These are phyloP conservation scores for Ametastegia equiseti DNA, from an alignment of 2,888 invertebrate genomes.

Conservation along the genomic window DNA sequence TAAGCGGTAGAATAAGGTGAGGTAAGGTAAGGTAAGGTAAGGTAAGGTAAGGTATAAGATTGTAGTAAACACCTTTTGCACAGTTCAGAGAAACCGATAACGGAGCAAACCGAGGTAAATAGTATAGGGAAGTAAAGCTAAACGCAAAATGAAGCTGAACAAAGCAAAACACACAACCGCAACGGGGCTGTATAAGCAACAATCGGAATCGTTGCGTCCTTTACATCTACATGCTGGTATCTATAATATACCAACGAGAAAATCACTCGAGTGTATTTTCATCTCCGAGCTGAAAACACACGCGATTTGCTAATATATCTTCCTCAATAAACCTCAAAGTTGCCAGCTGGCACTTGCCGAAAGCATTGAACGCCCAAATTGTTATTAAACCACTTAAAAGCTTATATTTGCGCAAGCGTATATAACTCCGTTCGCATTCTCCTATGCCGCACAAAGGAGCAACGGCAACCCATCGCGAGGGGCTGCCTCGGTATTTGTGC, in stretches of 20 bases:
- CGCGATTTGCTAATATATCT: constrained; percentile 28
- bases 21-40: background rate
- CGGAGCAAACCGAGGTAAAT: constrained; percentile 8
- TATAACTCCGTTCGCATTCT: background rate
- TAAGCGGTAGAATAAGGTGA: background rate
- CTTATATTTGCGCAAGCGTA: constrained; percentile 24
- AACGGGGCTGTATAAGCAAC: background rate
- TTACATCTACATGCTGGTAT: background rate
- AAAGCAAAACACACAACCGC: constrained; percentile 2
- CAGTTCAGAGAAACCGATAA: constrained; percentile 39
- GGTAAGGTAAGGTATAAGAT: background rate
- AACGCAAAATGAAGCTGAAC: constrained; percentile 17
- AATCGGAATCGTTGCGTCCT: constrained; percentile 9
- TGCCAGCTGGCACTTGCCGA: constrained; percentile 42
- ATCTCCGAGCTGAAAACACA: constrained; percentile 8
- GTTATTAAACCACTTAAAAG: constrained; percentile 46
- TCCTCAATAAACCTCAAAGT: constrained; percentile 25
- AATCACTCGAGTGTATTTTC: constrained; percentile 9
- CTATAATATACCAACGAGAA: background rate
- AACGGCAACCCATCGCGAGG: background rate
- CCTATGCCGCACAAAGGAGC: background rate
- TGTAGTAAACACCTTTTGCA: constrained; percentile 7
- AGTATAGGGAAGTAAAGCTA: too few species aligned
- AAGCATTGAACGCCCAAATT: constrained; percentile 26
- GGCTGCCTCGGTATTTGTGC: background rate